phyloP scores from a whole-genome alignment of 2,113 vertebrate genomes.

The Hylia prasina region DNA sequence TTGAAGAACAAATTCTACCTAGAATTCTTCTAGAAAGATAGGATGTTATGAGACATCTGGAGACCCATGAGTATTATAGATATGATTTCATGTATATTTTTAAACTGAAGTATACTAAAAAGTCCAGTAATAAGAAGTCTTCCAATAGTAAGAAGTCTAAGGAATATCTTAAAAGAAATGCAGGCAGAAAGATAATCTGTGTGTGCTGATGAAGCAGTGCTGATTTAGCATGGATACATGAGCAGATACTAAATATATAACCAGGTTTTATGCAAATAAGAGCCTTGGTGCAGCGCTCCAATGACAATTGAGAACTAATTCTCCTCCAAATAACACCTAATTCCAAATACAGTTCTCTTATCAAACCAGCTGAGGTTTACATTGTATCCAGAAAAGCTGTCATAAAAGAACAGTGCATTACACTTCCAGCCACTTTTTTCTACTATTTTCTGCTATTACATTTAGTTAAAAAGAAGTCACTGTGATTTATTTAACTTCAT shows the following conservation, averaged over 20 bases:
- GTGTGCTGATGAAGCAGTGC: constrained; percentile 27
- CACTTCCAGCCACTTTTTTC: not conserved
- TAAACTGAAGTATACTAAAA: constrained; percentile 3
- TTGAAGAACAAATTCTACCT: not conserved
- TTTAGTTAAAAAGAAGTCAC: not conserved
- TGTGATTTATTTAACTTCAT: not conserved
- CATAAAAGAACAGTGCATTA: not conserved
- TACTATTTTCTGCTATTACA: not conserved
- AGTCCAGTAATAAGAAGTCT: not conserved
- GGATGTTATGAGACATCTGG: not conserved
- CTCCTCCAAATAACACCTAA: constrained; percentile 2
- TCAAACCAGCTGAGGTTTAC: constrained; percentile 30
- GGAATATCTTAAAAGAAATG: not conserved
- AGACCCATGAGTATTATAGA: not conserved
- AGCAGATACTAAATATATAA: constrained; percentile 57
- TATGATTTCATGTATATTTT: not conserved
- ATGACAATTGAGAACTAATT: constrained; percentile 1
- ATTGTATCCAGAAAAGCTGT: not conserved
- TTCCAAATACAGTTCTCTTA: constrained; percentile 13
- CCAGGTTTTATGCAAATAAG: constrained; percentile 60
- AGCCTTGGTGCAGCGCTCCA: constrained; percentile 10
- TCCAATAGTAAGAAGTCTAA: not conserved
- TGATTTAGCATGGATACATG: constrained; percentile 24
- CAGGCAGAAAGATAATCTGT: not conserved
- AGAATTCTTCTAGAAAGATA: not conserved